A percentile compares a stretch with the other conserved stretches of the same genome.
These are phyloP conservation scores for Lapara coniferarum DNA, from an alignment of 2,888 invertebrate genomes.

Conservation along the genomic window DNA sequence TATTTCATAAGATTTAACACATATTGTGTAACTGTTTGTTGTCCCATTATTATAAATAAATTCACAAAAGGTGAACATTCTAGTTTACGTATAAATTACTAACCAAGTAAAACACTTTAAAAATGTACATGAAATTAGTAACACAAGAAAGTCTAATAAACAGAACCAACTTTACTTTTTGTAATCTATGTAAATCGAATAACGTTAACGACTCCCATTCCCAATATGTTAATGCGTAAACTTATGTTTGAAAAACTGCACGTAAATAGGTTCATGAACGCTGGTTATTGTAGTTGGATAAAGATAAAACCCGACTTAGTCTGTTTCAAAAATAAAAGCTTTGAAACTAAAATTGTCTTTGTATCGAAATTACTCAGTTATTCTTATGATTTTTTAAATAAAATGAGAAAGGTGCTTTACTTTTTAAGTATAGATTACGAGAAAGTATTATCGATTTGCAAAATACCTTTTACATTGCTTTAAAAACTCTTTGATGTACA, in stretches of 20 bases:
- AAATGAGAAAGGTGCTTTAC: too few species aligned
- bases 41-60: too few species aligned
- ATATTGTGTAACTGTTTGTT: too few species aligned
- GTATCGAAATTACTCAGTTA: background rate
- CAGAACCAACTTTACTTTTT: background rate
- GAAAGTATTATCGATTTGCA: background rate
- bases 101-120: too few species aligned
- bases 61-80: too few species aligned
- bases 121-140: too few species aligned
- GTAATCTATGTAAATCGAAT: conserved; percentile 3
- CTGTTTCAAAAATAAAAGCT: background rate
- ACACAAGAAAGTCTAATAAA: background rate
- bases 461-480: too few species aligned
- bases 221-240: conserved; percentile 36
- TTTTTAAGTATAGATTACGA: too few species aligned
- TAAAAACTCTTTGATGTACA: too few species aligned
- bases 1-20: too few species aligned
- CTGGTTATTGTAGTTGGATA: conserved; percentile 39
- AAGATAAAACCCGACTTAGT: background rate
- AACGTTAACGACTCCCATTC: background rate
- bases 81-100: too few species aligned
- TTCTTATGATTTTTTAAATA: too few species aligned
- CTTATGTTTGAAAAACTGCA: conserved; percentile 30
- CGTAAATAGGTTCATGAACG: conserved; percentile 39
- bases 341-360: background rate